phyloP scores from a whole-genome alignment of 1,140 invertebrate species.

The Chrysoperla carnea region DNA sequence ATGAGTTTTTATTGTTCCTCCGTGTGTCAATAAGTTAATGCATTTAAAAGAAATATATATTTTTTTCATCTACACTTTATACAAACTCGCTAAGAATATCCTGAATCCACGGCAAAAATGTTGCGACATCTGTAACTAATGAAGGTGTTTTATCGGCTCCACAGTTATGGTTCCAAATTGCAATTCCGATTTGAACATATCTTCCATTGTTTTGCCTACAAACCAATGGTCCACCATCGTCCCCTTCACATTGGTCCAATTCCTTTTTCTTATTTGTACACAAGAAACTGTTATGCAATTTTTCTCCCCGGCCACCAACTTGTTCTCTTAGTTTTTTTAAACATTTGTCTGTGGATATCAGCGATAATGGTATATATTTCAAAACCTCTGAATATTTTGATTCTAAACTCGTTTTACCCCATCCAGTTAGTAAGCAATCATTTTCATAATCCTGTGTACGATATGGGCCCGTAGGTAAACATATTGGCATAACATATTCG shows the following conservation, averaged over 20 bases:
- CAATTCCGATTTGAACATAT: slow-evolving; percentile 25
- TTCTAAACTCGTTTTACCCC: too few species aligned
- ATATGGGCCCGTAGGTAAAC: slow-evolving; percentile 30
- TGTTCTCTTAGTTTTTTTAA: slow-evolving; percentile 25
- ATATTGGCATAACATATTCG: slow-evolving; percentile 54
- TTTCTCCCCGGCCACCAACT: slow-evolving; percentile 43
- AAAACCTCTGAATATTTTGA: too few species aligned
- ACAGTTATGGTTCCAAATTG: slow-evolving; percentile 31
- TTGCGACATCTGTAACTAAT: too few species aligned
- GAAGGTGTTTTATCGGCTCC: slow-evolving; percentile 40
- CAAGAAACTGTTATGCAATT: slow-evolving; percentile 48
- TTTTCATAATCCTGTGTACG: too few species aligned
- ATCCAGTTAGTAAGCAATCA: too few species aligned
- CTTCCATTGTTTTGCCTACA: slow-evolving; percentile 18
- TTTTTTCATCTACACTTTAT: too few species aligned
- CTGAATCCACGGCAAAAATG: too few species aligned
- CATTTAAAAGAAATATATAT: too few species aligned
- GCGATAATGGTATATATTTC: too few species aligned
- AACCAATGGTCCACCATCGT: slow-evolving; percentile 32
- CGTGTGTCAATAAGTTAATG: too few species aligned
- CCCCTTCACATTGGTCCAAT: slow-evolving; percentile 46
- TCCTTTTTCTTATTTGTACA: slow-evolving; percentile 53
- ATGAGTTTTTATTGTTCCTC: too few species aligned
- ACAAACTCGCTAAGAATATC: too few species aligned
- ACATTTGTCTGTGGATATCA: slow-evolving; percentile 12